Evolutionary conservation across 2,113 vertebrate genomes (phyloP).

Genomic region (Charadrius vociferus): DNA sequence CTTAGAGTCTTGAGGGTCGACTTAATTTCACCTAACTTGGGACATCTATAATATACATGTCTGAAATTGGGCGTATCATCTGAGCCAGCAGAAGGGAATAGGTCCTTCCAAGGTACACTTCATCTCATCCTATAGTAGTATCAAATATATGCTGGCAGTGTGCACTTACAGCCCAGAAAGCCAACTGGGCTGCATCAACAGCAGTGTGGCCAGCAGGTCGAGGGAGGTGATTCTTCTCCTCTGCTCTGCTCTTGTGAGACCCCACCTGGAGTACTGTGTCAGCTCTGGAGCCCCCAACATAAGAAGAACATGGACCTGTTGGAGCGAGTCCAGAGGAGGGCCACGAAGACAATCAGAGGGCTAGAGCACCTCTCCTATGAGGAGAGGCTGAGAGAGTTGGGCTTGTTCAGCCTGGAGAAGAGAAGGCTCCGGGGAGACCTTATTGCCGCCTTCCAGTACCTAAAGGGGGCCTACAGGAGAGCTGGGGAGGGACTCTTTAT

Average conservation of each 20-base stretch:
- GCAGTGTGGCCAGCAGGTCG: not conserved
- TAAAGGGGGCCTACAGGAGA: not conserved
- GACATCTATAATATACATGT: not conserved
- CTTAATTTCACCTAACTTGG: not conserved
- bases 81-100: not conserved
- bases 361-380: not conserved
- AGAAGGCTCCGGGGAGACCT: not conserved
- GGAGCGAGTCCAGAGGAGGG: accelerated
- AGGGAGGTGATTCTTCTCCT: not conserved
- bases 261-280: not conserved
- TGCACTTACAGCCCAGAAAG: not conserved
- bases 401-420: not conserved
- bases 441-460: not conserved
- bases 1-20: not conserved
- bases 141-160: accelerated
- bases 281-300: not conserved
- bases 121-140: not conserved
- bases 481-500: not conserved
- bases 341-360: not conserved
- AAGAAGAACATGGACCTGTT: not conserved
- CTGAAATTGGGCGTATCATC: not conserved
- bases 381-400: not conserved
- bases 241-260: not conserved
- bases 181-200: not conserved
- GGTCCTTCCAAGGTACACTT: not conserved